Conservation (phyloP, 2,113 vertebrate genomes). For the Capra hircus region DNA sequence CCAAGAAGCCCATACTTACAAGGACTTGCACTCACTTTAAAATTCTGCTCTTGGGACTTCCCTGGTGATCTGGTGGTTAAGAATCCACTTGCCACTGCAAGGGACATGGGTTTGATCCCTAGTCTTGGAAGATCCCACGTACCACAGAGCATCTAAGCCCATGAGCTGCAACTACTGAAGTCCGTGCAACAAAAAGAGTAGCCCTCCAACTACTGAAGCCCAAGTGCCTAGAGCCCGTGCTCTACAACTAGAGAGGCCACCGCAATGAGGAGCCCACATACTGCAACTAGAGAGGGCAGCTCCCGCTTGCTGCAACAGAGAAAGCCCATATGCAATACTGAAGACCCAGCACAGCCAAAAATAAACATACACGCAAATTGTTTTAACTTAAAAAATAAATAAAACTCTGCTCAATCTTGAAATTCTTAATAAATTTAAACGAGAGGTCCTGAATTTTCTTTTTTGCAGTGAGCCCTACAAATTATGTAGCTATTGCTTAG, state of each 20-base stretch:
- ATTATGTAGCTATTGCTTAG: not conserved
- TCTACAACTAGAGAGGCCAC: not conserved
- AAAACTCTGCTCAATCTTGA: not conserved
- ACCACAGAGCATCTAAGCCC: not conserved
- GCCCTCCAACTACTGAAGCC: not conserved
- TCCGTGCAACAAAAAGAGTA: not conserved
- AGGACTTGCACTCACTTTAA: not conserved
- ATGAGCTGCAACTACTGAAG: not conserved
- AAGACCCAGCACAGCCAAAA: not conserved
- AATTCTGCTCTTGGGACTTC: not conserved
- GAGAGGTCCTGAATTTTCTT: not conserved
- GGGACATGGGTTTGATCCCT: not conserved
- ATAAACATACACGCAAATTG: not conserved
- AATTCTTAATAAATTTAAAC: not conserved
- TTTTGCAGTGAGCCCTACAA: not conserved
- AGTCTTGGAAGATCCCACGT: not conserved
- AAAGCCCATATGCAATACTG: not conserved
- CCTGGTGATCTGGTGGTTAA: not conserved
- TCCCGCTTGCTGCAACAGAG: not conserved
- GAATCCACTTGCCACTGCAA: not conserved
- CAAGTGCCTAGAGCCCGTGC: not conserved
- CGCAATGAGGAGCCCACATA: rapidly evolving
- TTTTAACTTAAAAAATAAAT: not conserved
- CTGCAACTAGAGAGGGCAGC: not conserved
- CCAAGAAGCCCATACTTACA: not conserved